Conservation (phyloP, 37 sponge, comb jelly and placozoan genomes). For the Haliclona indistincta region DNA sequence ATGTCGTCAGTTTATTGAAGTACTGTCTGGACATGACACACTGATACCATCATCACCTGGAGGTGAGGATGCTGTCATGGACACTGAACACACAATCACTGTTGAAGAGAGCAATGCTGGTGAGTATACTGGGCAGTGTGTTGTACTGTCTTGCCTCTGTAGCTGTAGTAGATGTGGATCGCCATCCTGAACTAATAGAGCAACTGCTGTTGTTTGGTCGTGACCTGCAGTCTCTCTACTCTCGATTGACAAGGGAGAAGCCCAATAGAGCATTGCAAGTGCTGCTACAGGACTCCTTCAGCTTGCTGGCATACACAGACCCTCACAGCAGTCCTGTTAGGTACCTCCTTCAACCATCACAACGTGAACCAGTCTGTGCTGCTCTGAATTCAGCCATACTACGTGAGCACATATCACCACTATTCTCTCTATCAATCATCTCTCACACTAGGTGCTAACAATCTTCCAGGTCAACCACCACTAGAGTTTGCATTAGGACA, state of each 20-base stretch:
- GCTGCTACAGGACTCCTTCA: conserved; percentile 87
- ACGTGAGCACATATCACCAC: conserved; percentile 36
- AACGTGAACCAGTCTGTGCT: conserved; percentile 82
- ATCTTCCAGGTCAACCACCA: conserved; percentile 43
- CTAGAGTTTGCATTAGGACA: conserved; percentile 89
- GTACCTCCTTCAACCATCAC: conserved; percentile 76
- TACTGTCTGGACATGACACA: conserved; percentile 82
- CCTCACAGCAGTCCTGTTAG: conserved; percentile 83
- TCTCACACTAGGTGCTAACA: not conserved
- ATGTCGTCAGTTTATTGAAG: conserved; percentile 95
- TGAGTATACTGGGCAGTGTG: not conserved
- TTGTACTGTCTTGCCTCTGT: not conserved
- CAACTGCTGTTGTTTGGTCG: conserved; percentile 75
- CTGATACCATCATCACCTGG: not conserved
- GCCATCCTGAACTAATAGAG: conserved; percentile 48
- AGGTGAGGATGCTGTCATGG: conserved; percentile 31
- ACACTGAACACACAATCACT: conserved; percentile 16
- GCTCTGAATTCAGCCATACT: conserved; percentile 92
- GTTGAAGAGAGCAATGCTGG: not conserved
- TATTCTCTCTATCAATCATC: not conserved
- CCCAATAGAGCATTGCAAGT: conserved; percentile 38
- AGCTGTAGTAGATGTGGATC: conserved; percentile 30
- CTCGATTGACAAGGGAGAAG: not conserved
- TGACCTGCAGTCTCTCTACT: conserved; percentile 58
- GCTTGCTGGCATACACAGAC: conserved; percentile 92